Conservation (phyloP, 2,888 invertebrate species). For the Caenorhabditis sinica region DNA sequence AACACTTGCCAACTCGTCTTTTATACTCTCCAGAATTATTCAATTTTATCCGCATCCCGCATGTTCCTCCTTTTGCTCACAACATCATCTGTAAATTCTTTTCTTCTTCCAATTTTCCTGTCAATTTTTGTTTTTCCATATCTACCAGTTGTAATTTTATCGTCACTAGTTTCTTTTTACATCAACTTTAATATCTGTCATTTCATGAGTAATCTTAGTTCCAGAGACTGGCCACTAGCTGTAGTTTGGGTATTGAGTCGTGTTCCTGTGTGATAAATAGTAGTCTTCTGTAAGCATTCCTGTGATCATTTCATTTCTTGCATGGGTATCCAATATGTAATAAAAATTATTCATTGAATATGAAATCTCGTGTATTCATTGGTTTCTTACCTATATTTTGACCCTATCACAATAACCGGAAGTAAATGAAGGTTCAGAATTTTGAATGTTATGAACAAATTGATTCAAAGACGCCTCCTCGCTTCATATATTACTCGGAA, state of each 20-base stretch:
- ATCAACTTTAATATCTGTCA: constrained; percentile 27
- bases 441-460: constrained; percentile 10
- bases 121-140: constrained; percentile 54
- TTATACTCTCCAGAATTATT: constrained; percentile 51
- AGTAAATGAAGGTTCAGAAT: background rate
- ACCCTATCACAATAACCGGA: too few species aligned
- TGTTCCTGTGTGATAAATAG: constrained; percentile 24
- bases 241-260: constrained; percentile 26
- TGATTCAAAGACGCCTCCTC: constrained; percentile 35
- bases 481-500: constrained; percentile 61
- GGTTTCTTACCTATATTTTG: too few species aligned
- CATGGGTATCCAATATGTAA: background rate
- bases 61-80: constrained; percentile 24
- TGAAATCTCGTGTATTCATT: too few species aligned
- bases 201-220: constrained; percentile 31
- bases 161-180: constrained; percentile 38
- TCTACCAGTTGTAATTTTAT: constrained; percentile 12
- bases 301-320: constrained; percentile 6
- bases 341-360: background rate
- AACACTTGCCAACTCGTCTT: constrained; percentile 29
- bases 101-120: constrained; percentile 52
- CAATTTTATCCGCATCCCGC: background rate
- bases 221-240: constrained; percentile 36
- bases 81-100: background rate
- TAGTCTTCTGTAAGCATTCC: too few species aligned